Conservation (phyloP, 1,140 invertebrate species). For the Pseudomyrmex pallidus region DNA sequence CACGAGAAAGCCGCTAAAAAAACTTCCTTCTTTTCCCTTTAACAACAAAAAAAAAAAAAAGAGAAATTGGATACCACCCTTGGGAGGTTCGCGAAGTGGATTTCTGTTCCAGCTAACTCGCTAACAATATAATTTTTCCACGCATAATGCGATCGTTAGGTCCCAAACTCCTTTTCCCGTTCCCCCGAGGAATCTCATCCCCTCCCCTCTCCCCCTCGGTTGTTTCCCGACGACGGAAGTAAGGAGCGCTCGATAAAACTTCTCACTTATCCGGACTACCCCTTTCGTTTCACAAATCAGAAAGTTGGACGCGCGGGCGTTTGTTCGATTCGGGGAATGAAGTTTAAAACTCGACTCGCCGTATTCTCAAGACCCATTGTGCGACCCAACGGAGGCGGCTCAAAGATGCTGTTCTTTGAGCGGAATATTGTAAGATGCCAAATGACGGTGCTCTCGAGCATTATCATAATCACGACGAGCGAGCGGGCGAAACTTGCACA, state of each 20-base stretch:
- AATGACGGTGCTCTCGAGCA: slow-evolving; percentile 44
- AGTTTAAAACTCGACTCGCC: slow-evolving; percentile 75
- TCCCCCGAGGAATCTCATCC: slow-evolving; percentile 22
- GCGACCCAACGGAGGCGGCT: slow-evolving; percentile 9
- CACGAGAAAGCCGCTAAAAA: slow-evolving; percentile 17
- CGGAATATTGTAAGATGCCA: slow-evolving; percentile 49
- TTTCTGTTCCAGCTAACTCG: slow-evolving; percentile 45
- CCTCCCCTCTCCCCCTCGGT: neutral
- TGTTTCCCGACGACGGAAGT: slow-evolving; percentile 9
- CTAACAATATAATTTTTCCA: slow-evolving; percentile 63
- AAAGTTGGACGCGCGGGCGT: slow-evolving; percentile 65
- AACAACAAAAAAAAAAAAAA: neutral
- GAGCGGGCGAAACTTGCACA: slow-evolving; percentile 36
- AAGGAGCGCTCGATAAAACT: slow-evolving; percentile 70
- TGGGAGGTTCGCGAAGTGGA: slow-evolving; percentile 6
- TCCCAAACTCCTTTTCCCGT: slow-evolving; percentile 51
- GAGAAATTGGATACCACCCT: neutral
- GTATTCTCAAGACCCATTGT: slow-evolving; percentile 42
- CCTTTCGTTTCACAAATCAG: slow-evolving; percentile 68
- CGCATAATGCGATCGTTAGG: slow-evolving; percentile 61
- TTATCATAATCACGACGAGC: slow-evolving; percentile 50
- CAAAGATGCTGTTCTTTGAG: slow-evolving; percentile 38
- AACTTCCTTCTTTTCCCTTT: neutral
- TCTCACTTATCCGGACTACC: slow-evolving; percentile 73
- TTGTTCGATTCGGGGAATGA: slow-evolving; percentile 72